Conservation (phyloP, 2,888 invertebrate genomes). For the Heliconius sara region DNA sequence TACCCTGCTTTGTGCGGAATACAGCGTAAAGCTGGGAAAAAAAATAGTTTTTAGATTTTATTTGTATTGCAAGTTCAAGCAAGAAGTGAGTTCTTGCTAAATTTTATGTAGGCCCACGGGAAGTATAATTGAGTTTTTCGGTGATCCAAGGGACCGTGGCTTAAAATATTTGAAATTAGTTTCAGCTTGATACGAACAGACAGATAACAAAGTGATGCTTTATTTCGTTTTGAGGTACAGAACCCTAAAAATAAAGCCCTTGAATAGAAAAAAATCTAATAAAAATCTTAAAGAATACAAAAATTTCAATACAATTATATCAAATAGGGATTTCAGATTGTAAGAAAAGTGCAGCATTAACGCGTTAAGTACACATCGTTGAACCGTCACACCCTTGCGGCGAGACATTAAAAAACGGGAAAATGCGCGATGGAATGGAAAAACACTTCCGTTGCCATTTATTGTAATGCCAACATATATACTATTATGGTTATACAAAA, state of each 20-base stretch:
- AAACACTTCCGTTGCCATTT: constrained; percentile 50
- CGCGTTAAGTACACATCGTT: constrained; percentile 55
- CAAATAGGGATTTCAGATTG: constrained; percentile 6
- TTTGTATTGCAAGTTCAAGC: too few species aligned
- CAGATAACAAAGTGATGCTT: too few species aligned
- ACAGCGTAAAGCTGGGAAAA: too few species aligned
- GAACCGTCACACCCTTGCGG: neutral
- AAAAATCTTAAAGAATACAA: neutral
- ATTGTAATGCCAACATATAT: constrained; percentile 2
- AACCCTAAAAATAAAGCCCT: neutral
- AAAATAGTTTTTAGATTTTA: too few species aligned
- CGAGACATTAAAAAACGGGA: constrained; percentile 44
- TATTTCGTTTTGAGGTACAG: too few species aligned
- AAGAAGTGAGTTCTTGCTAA: too few species aligned
- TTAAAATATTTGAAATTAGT: too few species aligned
- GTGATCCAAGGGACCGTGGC: too few species aligned
- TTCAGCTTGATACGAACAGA: too few species aligned
- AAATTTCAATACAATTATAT: constrained; percentile 9
- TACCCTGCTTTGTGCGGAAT: too few species aligned
- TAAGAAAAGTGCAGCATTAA: constrained; percentile 47
- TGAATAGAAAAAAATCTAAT: neutral
- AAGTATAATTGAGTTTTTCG: too few species aligned
- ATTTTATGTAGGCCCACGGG: too few species aligned
- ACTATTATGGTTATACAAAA: neutral
- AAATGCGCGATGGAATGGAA: constrained; percentile 51